Percentiles rank a stretch among this genome's conserved stretches.
phyloP scores from a whole-genome alignment of 53 echinoderm and acorn worm species.

The Echinometra lucunter region DNA sequence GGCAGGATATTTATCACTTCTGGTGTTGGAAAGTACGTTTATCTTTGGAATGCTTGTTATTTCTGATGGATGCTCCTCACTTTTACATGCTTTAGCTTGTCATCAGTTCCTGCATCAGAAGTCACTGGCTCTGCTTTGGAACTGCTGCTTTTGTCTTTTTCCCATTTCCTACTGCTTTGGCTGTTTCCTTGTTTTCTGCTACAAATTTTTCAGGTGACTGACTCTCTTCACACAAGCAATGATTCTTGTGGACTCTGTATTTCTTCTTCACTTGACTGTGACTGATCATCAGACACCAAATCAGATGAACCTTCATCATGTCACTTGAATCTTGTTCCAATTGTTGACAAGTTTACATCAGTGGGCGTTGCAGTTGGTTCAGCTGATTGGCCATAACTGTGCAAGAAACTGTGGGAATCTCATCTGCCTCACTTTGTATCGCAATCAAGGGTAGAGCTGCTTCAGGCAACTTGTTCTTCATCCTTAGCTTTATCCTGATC shows the following conservation, averaged over 20 bases:
- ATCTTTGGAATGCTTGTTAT: neutral
- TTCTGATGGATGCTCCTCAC: neutral
- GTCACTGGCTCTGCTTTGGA: neutral
- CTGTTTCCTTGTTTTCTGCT: neutral
- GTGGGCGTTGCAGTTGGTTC: conserved; percentile 5
- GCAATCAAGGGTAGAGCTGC: neutral
- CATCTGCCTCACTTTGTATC: conserved; percentile 12
- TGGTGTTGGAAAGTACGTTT: neutral
- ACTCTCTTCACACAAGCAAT: neutral
- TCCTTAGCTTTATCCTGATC: neutral
- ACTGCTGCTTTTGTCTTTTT: neutral
- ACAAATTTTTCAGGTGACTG: neutral
- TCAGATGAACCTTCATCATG: conserved; percentile 11
- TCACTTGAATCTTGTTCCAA: conserved; percentile 22
- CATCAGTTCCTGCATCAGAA: neutral
- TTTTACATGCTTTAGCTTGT: neutral
- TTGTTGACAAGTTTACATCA: neutral
- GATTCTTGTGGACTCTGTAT: neutral
- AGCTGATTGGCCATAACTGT: neutral
- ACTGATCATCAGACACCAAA: conserved; percentile 16
- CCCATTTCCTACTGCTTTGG: neutral
- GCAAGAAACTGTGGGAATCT: conserved; percentile 10
- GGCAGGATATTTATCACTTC: neutral
- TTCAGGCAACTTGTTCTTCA: neutral
- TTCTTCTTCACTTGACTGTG: conserved; percentile 38